These are phyloP conservation scores for Cephalotes varians DNA, from an alignment of 2,888 invertebrate species.

Conservation along the genomic window DNA sequence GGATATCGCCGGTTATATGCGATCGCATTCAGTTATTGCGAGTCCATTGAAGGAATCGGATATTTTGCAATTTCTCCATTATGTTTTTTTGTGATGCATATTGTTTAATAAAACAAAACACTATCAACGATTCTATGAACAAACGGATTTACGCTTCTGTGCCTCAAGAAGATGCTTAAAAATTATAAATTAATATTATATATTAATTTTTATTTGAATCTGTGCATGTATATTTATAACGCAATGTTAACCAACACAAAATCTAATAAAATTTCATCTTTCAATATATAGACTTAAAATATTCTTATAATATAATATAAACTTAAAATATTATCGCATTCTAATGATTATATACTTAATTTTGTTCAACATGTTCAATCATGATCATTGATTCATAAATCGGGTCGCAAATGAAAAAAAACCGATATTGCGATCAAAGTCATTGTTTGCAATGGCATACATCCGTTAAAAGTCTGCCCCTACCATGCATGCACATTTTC, in stretches of 20 bases:
- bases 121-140: neutral
- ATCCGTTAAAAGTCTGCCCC: neutral
- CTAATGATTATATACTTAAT: neutral
- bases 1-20: constrained; percentile 38
- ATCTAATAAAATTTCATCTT: neutral
- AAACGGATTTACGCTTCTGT: neutral
- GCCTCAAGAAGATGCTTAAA: neutral
- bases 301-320: no score
- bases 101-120: neutral
- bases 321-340: neutral
- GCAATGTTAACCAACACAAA: neutral
- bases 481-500: neutral
- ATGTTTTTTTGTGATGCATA: neutral
- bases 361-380: neutral
- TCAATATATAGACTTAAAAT: neutral
- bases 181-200: neutral
- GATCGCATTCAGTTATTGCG: constrained; percentile 24
- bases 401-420: neutral
- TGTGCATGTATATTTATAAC: neutral
- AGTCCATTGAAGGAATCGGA: constrained; percentile 1
- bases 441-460: constrained; percentile 33
- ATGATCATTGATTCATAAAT: no score
- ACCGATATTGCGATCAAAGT: neutral
- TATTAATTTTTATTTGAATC: neutral
- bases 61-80: constrained; percentile 1